These are phyloP conservation scores for Mythimna loreyi DNA, from an alignment of 2,888 invertebrate genomes.

Conservation along the genomic window DNA sequence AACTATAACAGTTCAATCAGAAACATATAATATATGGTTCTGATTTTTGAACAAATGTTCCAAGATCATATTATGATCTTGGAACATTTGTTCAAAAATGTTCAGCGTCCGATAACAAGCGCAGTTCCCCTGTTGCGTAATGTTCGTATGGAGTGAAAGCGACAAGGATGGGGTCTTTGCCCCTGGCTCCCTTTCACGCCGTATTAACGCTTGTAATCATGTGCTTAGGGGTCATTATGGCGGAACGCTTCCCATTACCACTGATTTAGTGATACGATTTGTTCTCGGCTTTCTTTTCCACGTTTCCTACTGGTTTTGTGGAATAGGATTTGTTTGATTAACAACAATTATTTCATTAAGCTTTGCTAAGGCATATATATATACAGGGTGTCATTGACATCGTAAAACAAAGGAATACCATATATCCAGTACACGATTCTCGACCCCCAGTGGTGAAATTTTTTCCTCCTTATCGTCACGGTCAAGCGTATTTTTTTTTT, in stretches of 20 bases:
- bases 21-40: no score
- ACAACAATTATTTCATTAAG: neutral
- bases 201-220: slow-evolving; percentile 59
- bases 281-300: slow-evolving; percentile 65
- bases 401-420: no score
- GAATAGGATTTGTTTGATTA: neutral
- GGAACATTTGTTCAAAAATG: slow-evolving; percentile 4
- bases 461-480: no score
- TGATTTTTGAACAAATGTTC: no score
- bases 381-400: no score
- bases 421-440: no score
- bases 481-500: no score
- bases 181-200: slow-evolving; percentile 60
- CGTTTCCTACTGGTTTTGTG: slow-evolving; percentile 37
- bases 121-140: slow-evolving; percentile 58
- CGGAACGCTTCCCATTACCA: slow-evolving; percentile 62
- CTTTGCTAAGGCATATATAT: no score
- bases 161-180: slow-evolving; percentile 74
- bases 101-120: slow-evolving; percentile 11
- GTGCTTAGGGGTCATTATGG: slow-evolving; percentile 58
- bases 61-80: no score
- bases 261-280: slow-evolving; percentile 67
- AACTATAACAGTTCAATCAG: neutral
- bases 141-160: slow-evolving; percentile 70
- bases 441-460: no score